Evolutionary conservation across 2,888 invertebrate species (phyloP), one percentile per base, ranked within the genome.

Genomic region (Heliothis peltigera): DNA sequence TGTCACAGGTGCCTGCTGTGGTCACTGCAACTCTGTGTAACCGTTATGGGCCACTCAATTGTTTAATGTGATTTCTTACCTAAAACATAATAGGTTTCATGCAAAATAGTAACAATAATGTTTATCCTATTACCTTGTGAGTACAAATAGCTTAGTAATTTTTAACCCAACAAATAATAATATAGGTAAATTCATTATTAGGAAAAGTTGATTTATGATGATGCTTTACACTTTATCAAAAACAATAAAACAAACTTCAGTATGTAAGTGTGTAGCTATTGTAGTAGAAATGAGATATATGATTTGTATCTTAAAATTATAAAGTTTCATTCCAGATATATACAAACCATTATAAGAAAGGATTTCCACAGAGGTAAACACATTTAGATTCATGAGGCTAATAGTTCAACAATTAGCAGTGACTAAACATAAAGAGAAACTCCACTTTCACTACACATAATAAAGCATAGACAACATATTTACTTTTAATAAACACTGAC

Each of bases 361-460:
- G 12, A 22, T 61, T 43, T 39, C 39, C 12, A 43, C 17, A 58
- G 48, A 42, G 4, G 47, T 15, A 28, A 49, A 43, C 19, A 47
- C 39, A 8, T 43, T 7, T 28, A 19, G 15, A 48, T 22, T 10
- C 35, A 8, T 46, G 53, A 2, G 19, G 59, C 56, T 52, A 58
- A 60, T 47, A 80, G 35, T 32, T 28, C 39, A 71, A 69, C 48
- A 78, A 80, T 81, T 76, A 75, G 63, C 73, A 78, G 58, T 80
- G 73, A 79, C 57, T 81, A 75, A 64, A 79, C 68, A 47, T 69
- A 67, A 78, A 81, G 82, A 79, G 86, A 87, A 87, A 86, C 72
- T 79, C 46, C 60, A 83, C 87, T 86, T 87, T 87, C 87, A 82
- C 86, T 81, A 71, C 55, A 64, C 65, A 56, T 62, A 12, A 39